phyloP scores from a whole-genome alignment of 2,797 vertebrate species.

The Phoxinus dragarum region DNA sequence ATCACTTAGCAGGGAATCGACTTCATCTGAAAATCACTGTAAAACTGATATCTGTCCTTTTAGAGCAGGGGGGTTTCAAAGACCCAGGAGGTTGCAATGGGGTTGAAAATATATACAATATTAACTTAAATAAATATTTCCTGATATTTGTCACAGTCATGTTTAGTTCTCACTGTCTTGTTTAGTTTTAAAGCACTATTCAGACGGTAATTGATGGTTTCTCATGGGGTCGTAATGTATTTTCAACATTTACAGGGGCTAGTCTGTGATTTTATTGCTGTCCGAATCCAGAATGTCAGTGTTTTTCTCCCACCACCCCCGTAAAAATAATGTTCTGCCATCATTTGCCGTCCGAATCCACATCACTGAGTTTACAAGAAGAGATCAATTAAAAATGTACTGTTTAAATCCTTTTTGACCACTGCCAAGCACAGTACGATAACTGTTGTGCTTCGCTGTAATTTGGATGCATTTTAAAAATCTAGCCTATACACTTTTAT shows the following conservation, averaged over 20 bases:
- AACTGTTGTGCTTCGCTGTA: not conserved
- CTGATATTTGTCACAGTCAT: not conserved
- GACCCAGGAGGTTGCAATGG: not conserved
- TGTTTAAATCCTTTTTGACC: not conserved
- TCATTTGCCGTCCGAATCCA: not conserved
- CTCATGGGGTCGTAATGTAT: not conserved
- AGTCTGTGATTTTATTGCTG: not conserved
- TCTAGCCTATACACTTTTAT: too few species aligned
- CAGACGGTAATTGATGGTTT: not conserved
- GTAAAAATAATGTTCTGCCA: not conserved
- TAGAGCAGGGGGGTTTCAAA: not conserved
- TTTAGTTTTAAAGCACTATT: not conserved
- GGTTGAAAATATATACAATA: not conserved
- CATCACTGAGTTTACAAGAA: not conserved
- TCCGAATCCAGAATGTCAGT: not conserved
- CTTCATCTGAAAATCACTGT: not conserved
- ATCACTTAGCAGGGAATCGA: slow-evolving; percentile 10
- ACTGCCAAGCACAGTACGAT: not conserved
- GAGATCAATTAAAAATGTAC: not conserved
- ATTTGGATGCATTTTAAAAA: not conserved
- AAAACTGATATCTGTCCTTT: slow-evolving; percentile 33
- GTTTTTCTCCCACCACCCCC: not conserved
- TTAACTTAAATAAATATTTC: not conserved
- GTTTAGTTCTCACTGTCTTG: not conserved
- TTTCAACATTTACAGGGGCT: not conserved